Evolutionary conservation across 2,113 vertebrate genomes (phyloP).

Genomic region (Xiphophorus couchianus): DNA sequence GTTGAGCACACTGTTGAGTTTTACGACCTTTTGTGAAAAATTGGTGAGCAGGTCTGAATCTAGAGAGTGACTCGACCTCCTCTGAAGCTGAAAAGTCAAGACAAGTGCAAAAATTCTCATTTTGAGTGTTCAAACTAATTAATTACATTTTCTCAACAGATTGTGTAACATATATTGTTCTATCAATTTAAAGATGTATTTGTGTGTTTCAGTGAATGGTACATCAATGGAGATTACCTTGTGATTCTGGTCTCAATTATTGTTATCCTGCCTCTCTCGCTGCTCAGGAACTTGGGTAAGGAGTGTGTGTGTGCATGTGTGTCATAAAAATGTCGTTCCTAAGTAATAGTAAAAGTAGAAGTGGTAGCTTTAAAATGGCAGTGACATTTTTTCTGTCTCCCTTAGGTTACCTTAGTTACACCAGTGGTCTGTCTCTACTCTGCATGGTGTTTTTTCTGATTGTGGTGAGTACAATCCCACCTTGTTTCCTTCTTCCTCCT

Average conservation of each 20-base stretch:
- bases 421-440: slow-evolving; percentile 94
- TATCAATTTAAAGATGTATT: background rate
- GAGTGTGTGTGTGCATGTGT: background rate
- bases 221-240: slow-evolving; percentile 91
- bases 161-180: background rate
- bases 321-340: no score
- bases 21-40: no score
- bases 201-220: slow-evolving; percentile 86
- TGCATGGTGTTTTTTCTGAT: slow-evolving; percentile 99
- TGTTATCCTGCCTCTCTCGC: slow-evolving; percentile 92
- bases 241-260: slow-evolving; percentile 87
- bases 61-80: background rate
- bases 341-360: background rate
- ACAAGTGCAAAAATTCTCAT: background rate
- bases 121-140: background rate
- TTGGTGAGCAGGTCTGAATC: no score
- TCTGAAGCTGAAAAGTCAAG: background rate
- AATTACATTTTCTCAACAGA: background rate
- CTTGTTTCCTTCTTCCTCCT: no score
- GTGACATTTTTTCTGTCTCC: no score
- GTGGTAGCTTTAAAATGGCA: background rate
- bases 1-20: no score
- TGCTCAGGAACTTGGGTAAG: slow-evolving; percentile 94
- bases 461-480: slow-evolving; percentile 84
- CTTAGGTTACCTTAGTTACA: slow-evolving; percentile 91